Conservation (phyloP, 2,888 invertebrate genomes). For the Leptura quadrifasciata region DNA sequence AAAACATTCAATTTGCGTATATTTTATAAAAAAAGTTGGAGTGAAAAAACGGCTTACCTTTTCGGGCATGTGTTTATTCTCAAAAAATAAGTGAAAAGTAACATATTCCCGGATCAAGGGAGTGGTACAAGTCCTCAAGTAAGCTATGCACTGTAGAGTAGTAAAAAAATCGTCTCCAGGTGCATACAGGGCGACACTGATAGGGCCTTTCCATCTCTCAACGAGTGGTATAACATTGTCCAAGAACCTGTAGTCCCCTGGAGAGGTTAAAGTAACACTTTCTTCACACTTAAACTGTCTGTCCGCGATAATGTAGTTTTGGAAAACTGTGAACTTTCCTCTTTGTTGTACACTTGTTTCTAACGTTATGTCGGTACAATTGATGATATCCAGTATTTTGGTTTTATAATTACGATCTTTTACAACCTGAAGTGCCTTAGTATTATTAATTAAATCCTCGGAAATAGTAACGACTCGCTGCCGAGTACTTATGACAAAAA, state of each 20-base stretch:
- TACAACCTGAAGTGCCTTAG: neutral
- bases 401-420: neutral
- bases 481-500: neutral
- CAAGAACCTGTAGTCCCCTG: conserved; percentile 79
- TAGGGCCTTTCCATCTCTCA: conserved; percentile 88
- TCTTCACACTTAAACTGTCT: conserved; percentile 54
- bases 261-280: conserved; percentile 59
- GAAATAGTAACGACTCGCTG: neutral
- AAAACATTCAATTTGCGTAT: no score
- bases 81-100: conserved; percentile 91
- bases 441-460: neutral
- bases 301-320: conserved; percentile 83
- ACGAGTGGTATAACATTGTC: conserved; percentile 88
- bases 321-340: conserved; percentile 83
- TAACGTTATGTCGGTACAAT: conserved; percentile 44
- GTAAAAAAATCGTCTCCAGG: conserved; percentile 87
- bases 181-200: conserved; percentile 88
- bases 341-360: conserved; percentile 49
- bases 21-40: no score
- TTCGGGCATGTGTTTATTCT: conserved; percentile 85
- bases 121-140: conserved; percentile 83
- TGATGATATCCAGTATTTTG: conserved; percentile 20
- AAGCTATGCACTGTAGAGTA: conserved; percentile 85
- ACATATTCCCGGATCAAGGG: conserved; percentile 84
- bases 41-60: conserved; percentile 42